These are phyloP conservation scores for Halcyon badia DNA, from an alignment of 2,797 vertebrate genomes.

Conservation along the genomic window DNA sequence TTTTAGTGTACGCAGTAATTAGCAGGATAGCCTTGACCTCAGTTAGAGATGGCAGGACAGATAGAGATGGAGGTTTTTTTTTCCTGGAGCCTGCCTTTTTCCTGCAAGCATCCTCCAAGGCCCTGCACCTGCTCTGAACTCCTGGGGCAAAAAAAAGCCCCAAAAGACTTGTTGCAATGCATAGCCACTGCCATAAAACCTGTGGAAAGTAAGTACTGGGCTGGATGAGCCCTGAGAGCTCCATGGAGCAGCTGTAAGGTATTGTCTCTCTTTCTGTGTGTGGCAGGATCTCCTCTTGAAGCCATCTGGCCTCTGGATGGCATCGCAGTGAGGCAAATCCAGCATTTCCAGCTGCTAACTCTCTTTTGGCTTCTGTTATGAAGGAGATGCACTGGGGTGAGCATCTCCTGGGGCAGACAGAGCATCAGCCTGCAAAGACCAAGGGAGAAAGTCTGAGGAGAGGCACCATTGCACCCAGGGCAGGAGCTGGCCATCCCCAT, in stretches of 20 bases:
- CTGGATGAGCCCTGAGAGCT: neutral
- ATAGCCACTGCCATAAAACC: neutral
- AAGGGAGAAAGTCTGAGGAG: neutral
- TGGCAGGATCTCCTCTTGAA: neutral
- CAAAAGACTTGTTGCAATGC: neutral
- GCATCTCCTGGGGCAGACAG: neutral
- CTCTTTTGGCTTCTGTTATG: neutral
- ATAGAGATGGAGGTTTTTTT: neutral
- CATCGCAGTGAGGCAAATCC: neutral
- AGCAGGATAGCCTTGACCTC: neutral
- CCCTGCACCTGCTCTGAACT: neutral
- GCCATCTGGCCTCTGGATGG: neutral
- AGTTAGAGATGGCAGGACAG: neutral
- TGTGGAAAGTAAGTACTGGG: neutral
- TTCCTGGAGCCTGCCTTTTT: neutral
- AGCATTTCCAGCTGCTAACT: neutral
- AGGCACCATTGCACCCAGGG: rapidly evolving
- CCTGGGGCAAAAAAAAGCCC: rapidly evolving
- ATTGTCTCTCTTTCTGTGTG: neutral
- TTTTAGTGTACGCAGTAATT: neutral
- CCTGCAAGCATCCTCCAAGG: neutral
- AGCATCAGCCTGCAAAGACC: neutral
- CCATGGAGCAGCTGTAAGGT: rapidly evolving
- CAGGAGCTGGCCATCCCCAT: rapidly evolving
- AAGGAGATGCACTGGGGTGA: neutral